Percentiles rank a stretch among this genome's conserved stretches.
These are phyloP conservation scores for Dromococcyx pavoninus DNA, from an alignment of 2,797 vertebrate species.

Conservation along the genomic window DNA sequence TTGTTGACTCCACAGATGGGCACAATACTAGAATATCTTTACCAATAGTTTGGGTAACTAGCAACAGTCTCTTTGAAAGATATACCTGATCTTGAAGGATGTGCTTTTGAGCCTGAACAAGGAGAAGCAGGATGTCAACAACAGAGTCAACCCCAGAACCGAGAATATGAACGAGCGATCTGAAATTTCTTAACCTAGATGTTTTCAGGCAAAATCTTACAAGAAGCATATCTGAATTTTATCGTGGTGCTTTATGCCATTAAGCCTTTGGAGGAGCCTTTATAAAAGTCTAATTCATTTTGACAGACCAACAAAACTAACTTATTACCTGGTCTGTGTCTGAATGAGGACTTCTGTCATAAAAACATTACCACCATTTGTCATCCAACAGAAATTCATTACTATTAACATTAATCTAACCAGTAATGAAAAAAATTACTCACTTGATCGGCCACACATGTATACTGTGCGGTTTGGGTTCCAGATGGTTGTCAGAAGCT, in stretches of 20 bases:
- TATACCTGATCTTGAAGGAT: background rate
- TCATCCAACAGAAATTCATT: background rate
- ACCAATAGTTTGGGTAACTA: background rate
- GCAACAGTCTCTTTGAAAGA: background rate
- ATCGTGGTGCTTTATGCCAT: background rate
- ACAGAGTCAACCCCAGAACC: background rate
- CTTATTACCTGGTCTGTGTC: background rate
- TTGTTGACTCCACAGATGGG: background rate
- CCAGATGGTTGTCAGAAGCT: background rate
- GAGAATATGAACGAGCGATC: background rate
- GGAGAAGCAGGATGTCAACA: background rate
- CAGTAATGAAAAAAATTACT: background rate
- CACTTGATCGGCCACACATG: background rate
- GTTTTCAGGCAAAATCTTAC: background rate
- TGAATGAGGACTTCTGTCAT: background rate
- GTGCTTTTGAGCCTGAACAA: background rate
- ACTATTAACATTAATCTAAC: background rate
- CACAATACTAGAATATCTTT: background rate
- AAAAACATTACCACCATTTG: background rate
- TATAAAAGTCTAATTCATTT: background rate
- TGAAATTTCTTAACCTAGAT: background rate
- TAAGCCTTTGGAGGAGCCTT: background rate
- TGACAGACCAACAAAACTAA: background rate
- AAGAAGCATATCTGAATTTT: background rate
- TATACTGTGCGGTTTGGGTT: background rate